Percentiles rank a stretch among this genome's conserved stretches.
These are phyloP conservation scores for Pteromalus puparum DNA, from an alignment of 1,140 invertebrate species.

Conservation along the genomic window DNA sequence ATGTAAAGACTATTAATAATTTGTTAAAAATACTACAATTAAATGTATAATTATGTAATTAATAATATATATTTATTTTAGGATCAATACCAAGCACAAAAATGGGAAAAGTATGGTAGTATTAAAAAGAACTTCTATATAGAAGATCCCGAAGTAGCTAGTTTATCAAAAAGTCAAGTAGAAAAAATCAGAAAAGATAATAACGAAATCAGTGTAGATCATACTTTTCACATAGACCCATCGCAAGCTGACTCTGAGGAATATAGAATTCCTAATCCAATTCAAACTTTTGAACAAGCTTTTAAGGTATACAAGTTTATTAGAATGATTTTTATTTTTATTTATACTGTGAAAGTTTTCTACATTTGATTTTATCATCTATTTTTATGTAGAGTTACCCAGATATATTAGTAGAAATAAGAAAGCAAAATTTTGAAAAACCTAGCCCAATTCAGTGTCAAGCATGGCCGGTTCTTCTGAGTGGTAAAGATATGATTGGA, in stretches of 20 bases:
- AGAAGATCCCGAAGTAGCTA: conserved; percentile 83
- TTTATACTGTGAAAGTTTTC: neutral
- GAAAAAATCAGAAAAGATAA: conserved; percentile 78
- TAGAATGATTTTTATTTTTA: neutral
- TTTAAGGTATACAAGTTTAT: conserved; percentile 74
- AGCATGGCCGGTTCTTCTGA: conserved; percentile 91
- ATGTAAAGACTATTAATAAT: conserved; percentile 48
- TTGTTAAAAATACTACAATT: neutral
- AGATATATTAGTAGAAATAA: conserved; percentile 88
- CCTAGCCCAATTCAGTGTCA: conserved; percentile 95
- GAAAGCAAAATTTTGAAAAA: conserved; percentile 86
- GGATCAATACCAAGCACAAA: conserved; percentile 75
- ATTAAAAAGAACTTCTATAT: conserved; percentile 90
- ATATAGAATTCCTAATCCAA: conserved; percentile 86
- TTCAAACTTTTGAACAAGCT: conserved; percentile 89
- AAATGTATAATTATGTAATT: neutral
- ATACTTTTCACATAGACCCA: conserved; percentile 66
- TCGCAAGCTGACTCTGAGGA: conserved; percentile 67
- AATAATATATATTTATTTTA: conserved; percentile 64
- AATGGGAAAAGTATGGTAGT: conserved; percentile 80
- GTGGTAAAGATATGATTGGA: conserved; percentile 92
- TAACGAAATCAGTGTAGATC: conserved; percentile 84
- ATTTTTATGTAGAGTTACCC: conserved; percentile 79
- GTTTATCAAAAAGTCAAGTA: conserved; percentile 80
- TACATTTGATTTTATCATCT: conserved; percentile 34